These are phyloP conservation scores for Altica lythri DNA, from an alignment of 2,888 invertebrate genomes.

Conservation along the genomic window DNA sequence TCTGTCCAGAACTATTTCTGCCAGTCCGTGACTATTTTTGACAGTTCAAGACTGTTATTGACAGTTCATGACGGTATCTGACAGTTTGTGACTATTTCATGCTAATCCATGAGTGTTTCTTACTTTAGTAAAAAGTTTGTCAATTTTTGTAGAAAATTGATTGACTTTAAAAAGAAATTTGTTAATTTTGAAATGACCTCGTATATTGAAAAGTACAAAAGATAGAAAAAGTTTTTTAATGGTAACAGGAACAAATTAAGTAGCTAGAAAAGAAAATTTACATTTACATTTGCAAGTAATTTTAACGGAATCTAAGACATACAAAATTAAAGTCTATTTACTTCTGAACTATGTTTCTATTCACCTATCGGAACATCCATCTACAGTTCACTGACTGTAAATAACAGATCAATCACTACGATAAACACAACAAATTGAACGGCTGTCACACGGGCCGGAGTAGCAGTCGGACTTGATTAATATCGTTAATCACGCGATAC, in stretches of 20 bases:
- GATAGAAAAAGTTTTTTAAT: background rate
- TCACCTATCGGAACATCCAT: background rate
- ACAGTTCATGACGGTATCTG: too few species aligned
- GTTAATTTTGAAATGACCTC: background rate
- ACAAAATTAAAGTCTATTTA: too few species aligned
- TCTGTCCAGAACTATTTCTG: too few species aligned
- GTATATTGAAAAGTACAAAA: background rate
- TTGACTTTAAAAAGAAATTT: conserved; percentile 1
- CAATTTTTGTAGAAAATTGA: background rate
- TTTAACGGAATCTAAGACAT: too few species aligned
- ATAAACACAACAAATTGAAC: conserved; percentile 33
- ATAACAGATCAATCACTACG: conserved; percentile 29
- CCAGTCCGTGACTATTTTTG: too few species aligned
- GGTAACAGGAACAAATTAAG: too few species aligned
- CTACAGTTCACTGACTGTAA: conserved; percentile 31
- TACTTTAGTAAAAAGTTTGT: background rate
- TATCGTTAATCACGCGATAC: conserved; percentile 24
- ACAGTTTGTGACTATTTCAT: too few species aligned
- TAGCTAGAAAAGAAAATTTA: too few species aligned
- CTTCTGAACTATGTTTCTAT: too few species aligned
- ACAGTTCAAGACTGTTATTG: too few species aligned
- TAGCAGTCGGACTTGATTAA: conserved; percentile 15
- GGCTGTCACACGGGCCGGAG: conserved; percentile 9
- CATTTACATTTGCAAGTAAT: too few species aligned
- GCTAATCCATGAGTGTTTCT: too few species aligned